Percentiles rank a stretch among this genome's conserved stretches.
These are phyloP conservation scores for Diaprepes abbreviatus DNA, from an alignment of 2,888 invertebrate genomes.

Conservation along the genomic window DNA sequence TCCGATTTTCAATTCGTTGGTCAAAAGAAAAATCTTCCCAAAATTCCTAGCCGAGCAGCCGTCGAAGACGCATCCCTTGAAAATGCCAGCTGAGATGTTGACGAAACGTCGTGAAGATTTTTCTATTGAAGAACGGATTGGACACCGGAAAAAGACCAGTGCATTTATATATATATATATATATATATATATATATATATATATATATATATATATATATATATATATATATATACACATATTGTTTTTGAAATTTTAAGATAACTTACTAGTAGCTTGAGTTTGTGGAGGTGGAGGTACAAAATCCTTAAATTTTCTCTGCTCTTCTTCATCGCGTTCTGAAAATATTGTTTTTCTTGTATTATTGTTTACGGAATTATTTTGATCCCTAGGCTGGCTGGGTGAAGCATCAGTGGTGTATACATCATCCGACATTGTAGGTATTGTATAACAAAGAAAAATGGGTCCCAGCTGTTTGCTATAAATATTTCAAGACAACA, in stretches of 20 bases:
- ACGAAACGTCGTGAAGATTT: no score
- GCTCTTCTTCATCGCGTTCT: neutral
- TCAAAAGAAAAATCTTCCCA: no score
- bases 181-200: no score
- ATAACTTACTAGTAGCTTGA: slow-evolving; percentile 2
- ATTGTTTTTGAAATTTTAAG: neutral
- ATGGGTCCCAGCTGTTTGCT: neutral
- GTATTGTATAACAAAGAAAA: slow-evolving; percentile 12
- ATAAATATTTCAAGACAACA: slow-evolving; percentile 7
- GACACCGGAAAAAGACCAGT: neutral
- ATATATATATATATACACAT: neutral
- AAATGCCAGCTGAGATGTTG: no score
- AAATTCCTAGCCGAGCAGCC: no score
- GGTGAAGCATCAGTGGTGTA: slow-evolving; percentile 50
- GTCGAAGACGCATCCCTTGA: no score
- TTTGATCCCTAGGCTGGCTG: slow-evolving; percentile 47
- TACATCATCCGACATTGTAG: slow-evolving; percentile 25
- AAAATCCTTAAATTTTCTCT: neutral
- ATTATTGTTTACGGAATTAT: neutral
- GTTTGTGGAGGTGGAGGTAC: neutral
- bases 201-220: no score
- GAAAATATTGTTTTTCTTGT: neutral
- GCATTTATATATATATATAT: no score
- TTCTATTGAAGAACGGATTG: no score
- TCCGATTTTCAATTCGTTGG: no score